Evolutionary conservation across 2,113 vertebrate genomes (phyloP), one percentile per base, ranked within the genome.

Genomic region (Dromas ardeola): DNA sequence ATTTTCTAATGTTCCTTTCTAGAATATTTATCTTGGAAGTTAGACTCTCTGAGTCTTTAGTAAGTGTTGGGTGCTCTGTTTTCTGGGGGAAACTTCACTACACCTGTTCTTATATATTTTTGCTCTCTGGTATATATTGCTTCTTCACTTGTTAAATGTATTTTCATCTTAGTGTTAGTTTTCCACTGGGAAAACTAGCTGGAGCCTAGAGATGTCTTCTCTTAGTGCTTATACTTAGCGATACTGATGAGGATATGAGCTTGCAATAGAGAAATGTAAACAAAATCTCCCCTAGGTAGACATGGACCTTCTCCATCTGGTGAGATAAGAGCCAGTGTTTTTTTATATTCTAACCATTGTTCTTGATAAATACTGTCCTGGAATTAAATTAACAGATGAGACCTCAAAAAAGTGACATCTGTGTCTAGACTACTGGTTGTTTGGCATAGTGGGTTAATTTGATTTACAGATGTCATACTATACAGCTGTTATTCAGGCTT

Each of bases 361-460:
- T 94, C 91, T 78, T 59, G 22, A 61, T 87, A 87, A 81, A 76
- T 89, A 40, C 38, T 36, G 18, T 84, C 59, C n/a, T 94, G 56
- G 56, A 91, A 94, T 95, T 95, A 73, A 91, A 91, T 91, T 81
- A 96, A 43, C 43, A 65, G 82, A 72, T 30, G 19, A 83, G 63
- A 61, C 56, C 52, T 93, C 10, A 14, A 47, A 79, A 70, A 78
- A 96, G 25, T 67, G 89, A 79, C 18, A 8, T 84, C 83, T 67
- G 50, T 67, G 15, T 86, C 81, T 67, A 79, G 56, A 25, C 29
- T 91, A 20, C 42, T 67, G 26, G 49, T 94, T 50, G 20, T 88
- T 96, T 78, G 52, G 32, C 21, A 8, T 40, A 67, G 52, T 1
- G 5, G 20, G 27, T 91, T 85, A 78, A 67, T 67, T 86, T 84